Evolutionary conservation across 2,113 vertebrate genomes (phyloP), one percentile per base, ranked within the genome.

Genomic region (Ctenomys sociabilis): DNA sequence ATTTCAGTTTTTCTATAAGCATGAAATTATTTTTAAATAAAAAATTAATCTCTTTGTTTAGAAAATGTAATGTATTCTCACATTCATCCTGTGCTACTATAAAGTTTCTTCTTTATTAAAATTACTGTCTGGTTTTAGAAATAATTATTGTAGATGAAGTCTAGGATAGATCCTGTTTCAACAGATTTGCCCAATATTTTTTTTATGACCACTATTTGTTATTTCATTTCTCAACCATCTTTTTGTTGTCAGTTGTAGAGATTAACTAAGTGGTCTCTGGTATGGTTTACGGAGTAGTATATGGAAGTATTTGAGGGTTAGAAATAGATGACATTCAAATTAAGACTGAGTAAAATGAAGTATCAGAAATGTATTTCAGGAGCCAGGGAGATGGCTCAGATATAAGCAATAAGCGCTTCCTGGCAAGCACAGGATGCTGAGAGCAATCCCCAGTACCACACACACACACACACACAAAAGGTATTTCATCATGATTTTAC

Each of bases 121-220:
- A 82, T 81, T 28, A 63, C 21, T 90, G 16, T 93, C 63, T 96
- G 73, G 24, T 73, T 92, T 93, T 94, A 91, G 84, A 95, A 92
- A 78, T 92, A 95, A 75, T 90, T 86, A n/a, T 78, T 37, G 90
- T 94, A 30, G 16, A 28, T 6, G 7, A 70, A 88, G 61, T 93
- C n/a, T 43, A 85, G 30, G 21, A 26, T 49, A 77, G n/a, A 88
- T 70, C 28, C 21, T 81, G 1, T 61, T 63, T 54, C 22, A 88
- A 61, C 12, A 43, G 4, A 35, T 70, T 78, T 85, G 26, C 43
- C 43, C 14, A 52, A 40, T 70, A 10, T 73, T 96, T 12, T 95
- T n/a, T 88, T 83, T 73, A 14, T 66, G 43, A 43, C 26, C 49
- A 66, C 9, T 16, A 16, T 92, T 86, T 90, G 16, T 82, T 68